phyloP scores from a whole-genome alignment of 2,888 invertebrate genomes.

The Baronia brevicornis region DNA sequence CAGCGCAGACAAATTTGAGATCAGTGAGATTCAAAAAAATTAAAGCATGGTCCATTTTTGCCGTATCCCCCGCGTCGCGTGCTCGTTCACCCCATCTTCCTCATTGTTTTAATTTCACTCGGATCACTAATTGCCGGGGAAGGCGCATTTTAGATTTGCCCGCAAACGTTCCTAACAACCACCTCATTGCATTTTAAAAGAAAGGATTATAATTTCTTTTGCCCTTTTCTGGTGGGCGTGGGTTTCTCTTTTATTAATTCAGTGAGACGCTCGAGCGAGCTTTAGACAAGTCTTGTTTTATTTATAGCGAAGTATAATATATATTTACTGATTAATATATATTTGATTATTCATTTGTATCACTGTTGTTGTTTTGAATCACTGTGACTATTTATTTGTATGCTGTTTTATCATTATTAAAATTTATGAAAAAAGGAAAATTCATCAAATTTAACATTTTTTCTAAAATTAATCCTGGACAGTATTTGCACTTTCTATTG shows the following conservation, averaged over 20 bases:
- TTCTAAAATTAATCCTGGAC: too few relatives aligned
- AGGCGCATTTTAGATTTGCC: constrained; percentile 66
- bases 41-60: constrained; percentile 32
- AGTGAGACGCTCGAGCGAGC: constrained; percentile 41
- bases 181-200: constrained; percentile 75
- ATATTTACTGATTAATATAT: too few relatives aligned
- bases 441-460: too few relatives aligned
- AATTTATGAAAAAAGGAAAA: too few relatives aligned
- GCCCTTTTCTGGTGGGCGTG: constrained; percentile 43
- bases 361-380: too few relatives aligned
- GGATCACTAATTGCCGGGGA: constrained; percentile 69
- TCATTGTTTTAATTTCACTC: constrained; percentile 70
- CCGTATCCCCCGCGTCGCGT: constrained; percentile 30
- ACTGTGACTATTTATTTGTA: too few relatives aligned
- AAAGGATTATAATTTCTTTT: constrained; percentile 72
- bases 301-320: too few relatives aligned
- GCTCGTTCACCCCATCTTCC: constrained; percentile 27
- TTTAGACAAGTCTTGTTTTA: constrained; percentile 18
- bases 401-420: too few relatives aligned
- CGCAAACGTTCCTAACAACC: constrained; percentile 70
- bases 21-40: constrained; percentile 13
- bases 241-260: constrained; percentile 62
- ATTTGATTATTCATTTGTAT: too few relatives aligned
- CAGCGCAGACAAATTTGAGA: too few relatives aligned
- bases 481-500: too few relatives aligned